These are phyloP conservation scores for Brenthis hecate DNA, from an alignment of 2,888 invertebrate species.

Conservation along the genomic window DNA sequence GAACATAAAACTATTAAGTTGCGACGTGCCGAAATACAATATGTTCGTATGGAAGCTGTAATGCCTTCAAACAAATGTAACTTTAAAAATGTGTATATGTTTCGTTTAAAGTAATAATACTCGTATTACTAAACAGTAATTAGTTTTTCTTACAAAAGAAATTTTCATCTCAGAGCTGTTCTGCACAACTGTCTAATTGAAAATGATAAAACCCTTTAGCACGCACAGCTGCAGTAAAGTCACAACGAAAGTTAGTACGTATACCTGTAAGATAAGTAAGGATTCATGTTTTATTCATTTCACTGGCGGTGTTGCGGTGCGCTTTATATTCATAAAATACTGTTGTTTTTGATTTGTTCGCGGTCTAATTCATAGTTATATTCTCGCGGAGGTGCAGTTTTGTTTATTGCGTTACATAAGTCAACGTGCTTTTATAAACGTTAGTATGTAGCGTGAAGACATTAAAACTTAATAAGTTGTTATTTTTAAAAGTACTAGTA, in stretches of 20 bases:
- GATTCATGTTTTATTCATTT: constrained; percentile 41
- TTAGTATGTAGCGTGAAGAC: neutral
- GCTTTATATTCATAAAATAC: constrained; percentile 37
- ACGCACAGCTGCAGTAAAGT: constrained; percentile 29
- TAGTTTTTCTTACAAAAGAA: no score
- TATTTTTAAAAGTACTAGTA: no score
- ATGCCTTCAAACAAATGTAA: neutral
- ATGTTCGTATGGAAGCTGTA: constrained; percentile 17
- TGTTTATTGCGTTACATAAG: constrained; percentile 28
- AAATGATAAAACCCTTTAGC: constrained; percentile 23
- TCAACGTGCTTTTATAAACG: constrained; percentile 4
- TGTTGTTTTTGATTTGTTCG: constrained; percentile 37
- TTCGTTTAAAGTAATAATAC: neutral
- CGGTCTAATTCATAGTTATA: constrained; percentile 34
- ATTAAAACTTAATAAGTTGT: neutral
- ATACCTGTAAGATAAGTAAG: constrained; percentile 36
- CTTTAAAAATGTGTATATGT: neutral
- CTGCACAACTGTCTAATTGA: constrained; percentile 16
- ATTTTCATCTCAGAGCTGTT: neutral
- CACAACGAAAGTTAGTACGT: constrained; percentile 26
- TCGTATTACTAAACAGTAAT: no score
- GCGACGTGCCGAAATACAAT: constrained; percentile 12
- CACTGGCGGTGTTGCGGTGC: constrained; percentile 31
- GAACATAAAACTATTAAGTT: constrained; percentile 36
- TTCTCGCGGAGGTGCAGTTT: constrained; percentile 20